Percentiles rank a stretch among this genome's conserved stretches.
Evolutionary conservation across 1,140 invertebrate genomes (phyloP).

Genomic region (Anoplolepis gracilipes): DNA sequence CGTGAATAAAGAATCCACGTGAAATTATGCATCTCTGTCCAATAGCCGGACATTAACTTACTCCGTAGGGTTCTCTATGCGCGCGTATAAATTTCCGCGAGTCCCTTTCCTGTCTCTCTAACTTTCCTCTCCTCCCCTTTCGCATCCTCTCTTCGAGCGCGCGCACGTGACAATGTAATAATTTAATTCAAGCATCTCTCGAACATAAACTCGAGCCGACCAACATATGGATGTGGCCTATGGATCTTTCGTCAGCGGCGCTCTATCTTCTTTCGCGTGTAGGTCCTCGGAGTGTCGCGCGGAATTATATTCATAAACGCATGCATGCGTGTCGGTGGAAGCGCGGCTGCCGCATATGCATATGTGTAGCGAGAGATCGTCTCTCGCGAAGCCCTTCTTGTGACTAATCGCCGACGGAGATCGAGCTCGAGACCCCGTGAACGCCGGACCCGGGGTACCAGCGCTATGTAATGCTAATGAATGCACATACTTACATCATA

Average conservation of each 20-base stretch:
- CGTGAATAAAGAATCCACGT: conserved; percentile 47
- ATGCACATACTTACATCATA: conserved; percentile 48
- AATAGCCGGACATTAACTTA: conserved; percentile 65
- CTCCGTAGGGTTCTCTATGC: conserved; percentile 28
- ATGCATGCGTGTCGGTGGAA: neutral
- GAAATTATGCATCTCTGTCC: conserved; percentile 71
- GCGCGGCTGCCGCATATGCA: neutral
- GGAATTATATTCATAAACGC: conserved; percentile 17
- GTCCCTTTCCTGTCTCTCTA: neutral
- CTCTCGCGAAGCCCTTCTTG: conserved; percentile 18
- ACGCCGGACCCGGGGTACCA: conserved; percentile 5
- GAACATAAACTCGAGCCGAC: conserved; percentile 51
- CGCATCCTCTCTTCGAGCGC: no score
- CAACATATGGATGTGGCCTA: conserved; percentile 31
- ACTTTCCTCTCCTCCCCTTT: neutral
- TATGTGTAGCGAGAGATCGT: conserved; percentile 4
- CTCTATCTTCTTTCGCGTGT: conserved; percentile 1
- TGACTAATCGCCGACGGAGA: conserved; percentile 58
- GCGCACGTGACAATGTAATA: conserved; percentile 62
- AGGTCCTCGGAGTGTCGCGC: neutral
- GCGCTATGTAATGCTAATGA: conserved; percentile 48
- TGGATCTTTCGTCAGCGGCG: conserved; percentile 31
- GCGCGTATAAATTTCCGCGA: conserved; percentile 68
- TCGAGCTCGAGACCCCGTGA: neutral
- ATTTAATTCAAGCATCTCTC: conserved; percentile 69